Evolutionary conservation across 2,797 vertebrate species (phyloP), one percentile per base, ranked within the genome.

Genomic region (Neosilurus hyrtlii): DNA sequence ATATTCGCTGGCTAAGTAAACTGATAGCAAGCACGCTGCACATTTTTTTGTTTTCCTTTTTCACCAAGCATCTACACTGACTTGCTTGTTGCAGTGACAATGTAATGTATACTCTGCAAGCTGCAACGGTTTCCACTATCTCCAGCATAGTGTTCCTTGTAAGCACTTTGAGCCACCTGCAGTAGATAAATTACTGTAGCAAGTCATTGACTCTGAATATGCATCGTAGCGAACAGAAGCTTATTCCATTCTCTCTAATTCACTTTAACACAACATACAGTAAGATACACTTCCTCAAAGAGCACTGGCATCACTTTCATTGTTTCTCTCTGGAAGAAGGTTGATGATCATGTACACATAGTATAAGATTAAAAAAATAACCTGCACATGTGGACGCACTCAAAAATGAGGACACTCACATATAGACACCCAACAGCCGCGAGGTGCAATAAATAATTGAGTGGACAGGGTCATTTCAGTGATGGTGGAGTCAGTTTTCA

Each of bases 401-500:
- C 83, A 83, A 52, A 79, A 20, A 82, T 22, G 65, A 62, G 56
- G 79, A 80, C 72, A 81, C 57, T 83, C 37, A 83, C 24, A 84
- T 70, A 86, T 74, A 72, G 79, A 74, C 78, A 86, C 83, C 82
- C 79, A 80, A 63, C 80, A 84, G 81, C 83, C 68, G 86, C 57
- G 70, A 79, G 87, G 88, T 90, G 86, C 90, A 88, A 89, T 92
- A 92, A 92, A 94, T 94, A 93, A 92, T 92, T 92, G 83, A 89
- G 85, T 87, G 82, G 82, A 85, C 78, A 66, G 86, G 90, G 91
- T 90, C 90, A 89, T 90, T 94, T 94, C 93, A 93, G 93, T 92
- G 93, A 95, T 94, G 93, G 90, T 84, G 70, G 93, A 88, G 92
- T 94, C 91, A 93, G 91, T 92, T 95, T 94, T 94, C 93, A 94